A percentile compares a stretch with the other conserved stretches of the same genome.
Conservation (phyloP, 1,140 invertebrate species). For the Oryzaephilus surinamensis region DNA sequence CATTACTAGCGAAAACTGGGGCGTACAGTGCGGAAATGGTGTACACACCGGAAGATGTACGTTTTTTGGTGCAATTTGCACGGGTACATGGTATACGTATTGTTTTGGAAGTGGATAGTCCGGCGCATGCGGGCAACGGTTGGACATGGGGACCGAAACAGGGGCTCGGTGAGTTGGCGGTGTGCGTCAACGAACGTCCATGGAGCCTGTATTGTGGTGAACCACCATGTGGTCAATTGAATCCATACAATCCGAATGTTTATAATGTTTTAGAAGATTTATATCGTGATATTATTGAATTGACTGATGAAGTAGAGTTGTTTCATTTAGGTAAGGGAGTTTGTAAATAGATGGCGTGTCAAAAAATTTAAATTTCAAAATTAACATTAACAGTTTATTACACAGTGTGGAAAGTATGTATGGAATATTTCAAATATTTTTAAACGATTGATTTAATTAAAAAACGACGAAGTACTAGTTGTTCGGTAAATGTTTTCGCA, state of each 20-base stretch:
- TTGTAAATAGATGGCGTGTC: too few relatives aligned
- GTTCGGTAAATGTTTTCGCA: too few relatives aligned
- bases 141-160: slow-evolving; percentile 64
- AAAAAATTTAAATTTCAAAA: too few relatives aligned
- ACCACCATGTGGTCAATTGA: slow-evolving; percentile 74
- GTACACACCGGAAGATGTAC: slow-evolving; percentile 58
- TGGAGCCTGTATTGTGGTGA: slow-evolving; percentile 70
- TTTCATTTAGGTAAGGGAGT: too few relatives aligned
- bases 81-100: slow-evolving; percentile 58
- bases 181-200: slow-evolving; percentile 64
- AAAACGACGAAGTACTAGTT: too few relatives aligned
- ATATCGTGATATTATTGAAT: slow-evolving; percentile 54
- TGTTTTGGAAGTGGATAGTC: slow-evolving; percentile 66
- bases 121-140: slow-evolving; percentile 69
- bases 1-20: slow-evolving; percentile 60
- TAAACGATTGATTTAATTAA: too few relatives aligned
- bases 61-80: slow-evolving; percentile 53
- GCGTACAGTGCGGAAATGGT: slow-evolving; percentile 59
- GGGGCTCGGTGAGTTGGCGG: slow-evolving; percentile 55
- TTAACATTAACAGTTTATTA: too few relatives aligned
- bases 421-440: too few relatives aligned
- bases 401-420: too few relatives aligned
- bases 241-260: slow-evolving; percentile 64
- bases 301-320: slow-evolving; percentile 53
- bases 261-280: slow-evolving; percentile 57